Percentiles rank a stretch among this genome's conserved stretches.
Evolutionary conservation across 2,113 vertebrate genomes (phyloP).

Genomic region (Ammospiza nelsoni): DNA sequence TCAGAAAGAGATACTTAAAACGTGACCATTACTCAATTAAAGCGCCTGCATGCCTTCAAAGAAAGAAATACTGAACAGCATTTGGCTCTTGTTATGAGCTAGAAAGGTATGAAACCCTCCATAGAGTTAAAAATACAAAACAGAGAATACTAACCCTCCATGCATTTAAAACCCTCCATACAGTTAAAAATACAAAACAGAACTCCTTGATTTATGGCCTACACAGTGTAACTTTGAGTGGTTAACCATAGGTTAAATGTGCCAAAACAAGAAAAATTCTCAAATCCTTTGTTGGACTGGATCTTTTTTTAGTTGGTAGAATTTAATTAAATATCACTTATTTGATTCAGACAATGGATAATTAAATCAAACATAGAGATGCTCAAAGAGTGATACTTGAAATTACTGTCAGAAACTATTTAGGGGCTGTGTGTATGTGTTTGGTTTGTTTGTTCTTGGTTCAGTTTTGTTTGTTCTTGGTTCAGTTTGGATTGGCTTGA

Average conservation of each 20-base stretch:
- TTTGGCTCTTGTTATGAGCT: background rate
- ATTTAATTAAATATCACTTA: background rate
- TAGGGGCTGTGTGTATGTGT: rapidly evolving
- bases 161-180: background rate
- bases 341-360: background rate
- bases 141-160: background rate
- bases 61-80: background rate
- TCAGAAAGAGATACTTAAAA: background rate
- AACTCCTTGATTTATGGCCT: background rate
- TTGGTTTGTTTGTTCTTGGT: background rate
- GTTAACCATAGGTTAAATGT: background rate
- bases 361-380: background rate
- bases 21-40: background rate
- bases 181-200: background rate
- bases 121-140: background rate
- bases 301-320: background rate
- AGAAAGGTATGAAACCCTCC: background rate
- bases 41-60: background rate
- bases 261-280: background rate
- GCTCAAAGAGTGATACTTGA: background rate
- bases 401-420: background rate
- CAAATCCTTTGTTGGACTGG: background rate
- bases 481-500: background rate
- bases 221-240: background rate
- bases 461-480: background rate